Evolutionary conservation across 2,113 vertebrate species (phyloP), one percentile per base, ranked within the genome.

Genomic region (Mystacornis crossleyi): DNA sequence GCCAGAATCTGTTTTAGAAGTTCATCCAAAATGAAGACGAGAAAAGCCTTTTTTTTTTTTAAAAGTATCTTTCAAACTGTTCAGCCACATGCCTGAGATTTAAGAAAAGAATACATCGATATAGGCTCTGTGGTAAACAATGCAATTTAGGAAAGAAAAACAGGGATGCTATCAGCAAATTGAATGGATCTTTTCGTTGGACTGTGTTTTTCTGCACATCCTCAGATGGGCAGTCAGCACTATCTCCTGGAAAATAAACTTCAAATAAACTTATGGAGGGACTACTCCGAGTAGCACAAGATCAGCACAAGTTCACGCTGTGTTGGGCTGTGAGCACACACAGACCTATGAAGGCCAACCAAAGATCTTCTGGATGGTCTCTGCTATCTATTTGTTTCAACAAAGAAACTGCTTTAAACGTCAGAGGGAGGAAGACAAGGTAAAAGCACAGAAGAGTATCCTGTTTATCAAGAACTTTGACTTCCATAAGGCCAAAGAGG

Each of bases 21-120:
- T 25, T 47, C 3, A 70, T 65, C 12, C 53, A 81, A 61, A 90
- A 53, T 34, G 5, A 81, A 64, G 21, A 1, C 6, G 2, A 6
- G 12, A 7, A 3, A 4, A 5, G 0, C 0, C 1, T 1, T 6
- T 16, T 7, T n/a, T 58, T 23, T 12, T 62, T 50, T 86, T 53
- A 60, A 31, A 13, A 87, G 21, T 23, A 11, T 54, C 51, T 84
- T 90, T 85, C 17, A 74, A 74, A 54, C 7, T 48, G 10, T 65
- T 62, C 34, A 36, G 40, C 33, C 20, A 17, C 20, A 50, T 10
- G 7, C 64, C 57, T 74, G 26, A 45, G 29, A n/a, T 75, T 71
- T 42, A 0, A 12, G 58, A 58, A 78, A 66, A 23, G 3, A 29
- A 34, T 4, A 3, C 8, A 51, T 33, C 14, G 18, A 8, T 85